Percentiles rank a stretch among this genome's conserved stretches.
Conservation (phyloP, 2,113 vertebrate species). For the Rutilus rutilus region DNA sequence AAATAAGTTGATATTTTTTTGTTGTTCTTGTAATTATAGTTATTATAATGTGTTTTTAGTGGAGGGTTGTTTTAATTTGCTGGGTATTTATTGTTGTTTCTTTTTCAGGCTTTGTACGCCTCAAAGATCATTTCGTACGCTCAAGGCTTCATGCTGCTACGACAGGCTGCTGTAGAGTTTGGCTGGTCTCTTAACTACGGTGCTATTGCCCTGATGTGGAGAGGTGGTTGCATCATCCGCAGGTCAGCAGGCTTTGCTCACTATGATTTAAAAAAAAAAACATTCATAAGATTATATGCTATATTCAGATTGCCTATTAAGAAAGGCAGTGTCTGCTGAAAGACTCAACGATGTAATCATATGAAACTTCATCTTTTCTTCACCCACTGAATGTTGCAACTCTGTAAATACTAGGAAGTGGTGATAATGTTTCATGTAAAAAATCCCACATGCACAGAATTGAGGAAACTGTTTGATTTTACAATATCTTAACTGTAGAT, state of each 20-base stretch:
- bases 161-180: constrained; percentile 92
- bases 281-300: not conserved
- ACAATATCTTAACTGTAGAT: not conserved
- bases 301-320: not conserved
- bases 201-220: constrained; percentile 96
- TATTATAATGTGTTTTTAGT: not conserved
- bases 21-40: not conserved
- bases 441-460: not conserved
- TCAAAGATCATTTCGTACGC: constrained; percentile 99
- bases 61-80: not conserved
- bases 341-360: not conserved
- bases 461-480: not conserved
- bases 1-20: not conserved
- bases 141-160: constrained; percentile 96
- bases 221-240: constrained; percentile 97
- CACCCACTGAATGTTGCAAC: constrained; percentile 44
- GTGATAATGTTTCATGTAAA: constrained; percentile 26
- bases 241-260: constrained; percentile 75
- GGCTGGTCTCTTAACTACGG: constrained; percentile 95
- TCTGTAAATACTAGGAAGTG: constrained; percentile 44
- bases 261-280: not conserved
- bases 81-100: not conserved
- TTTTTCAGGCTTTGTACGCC: constrained; percentile 90
- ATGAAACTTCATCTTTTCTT: not conserved
- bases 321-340: constrained; percentile 3